Conservation (phyloP, 2,113 vertebrate species). For the Cyphomyrus plagiostoma region DNA sequence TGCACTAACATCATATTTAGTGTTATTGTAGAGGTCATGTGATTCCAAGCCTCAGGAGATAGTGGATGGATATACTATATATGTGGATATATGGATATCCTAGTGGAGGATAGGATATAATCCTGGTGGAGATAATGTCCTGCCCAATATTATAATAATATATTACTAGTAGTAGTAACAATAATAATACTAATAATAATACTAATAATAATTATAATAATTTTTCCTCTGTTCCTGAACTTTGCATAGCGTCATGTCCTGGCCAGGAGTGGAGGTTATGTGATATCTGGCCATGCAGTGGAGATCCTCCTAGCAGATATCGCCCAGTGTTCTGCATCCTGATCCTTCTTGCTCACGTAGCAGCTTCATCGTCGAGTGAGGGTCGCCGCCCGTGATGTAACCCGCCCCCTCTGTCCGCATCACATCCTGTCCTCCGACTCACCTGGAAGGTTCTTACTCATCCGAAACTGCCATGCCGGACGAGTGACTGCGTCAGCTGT, state of each 20-base stretch:
- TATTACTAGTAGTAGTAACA: background rate
- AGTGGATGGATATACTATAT: background rate
- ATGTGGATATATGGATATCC: background rate
- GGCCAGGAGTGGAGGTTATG: background rate
- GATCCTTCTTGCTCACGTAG: background rate
- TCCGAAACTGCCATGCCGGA: background rate
- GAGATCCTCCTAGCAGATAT: background rate
- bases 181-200: background rate
- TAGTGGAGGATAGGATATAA: background rate
- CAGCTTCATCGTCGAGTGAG: background rate
- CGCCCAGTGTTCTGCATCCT: background rate
- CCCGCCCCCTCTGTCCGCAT: background rate
- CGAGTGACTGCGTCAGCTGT: background rate
- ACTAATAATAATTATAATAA: background rate
- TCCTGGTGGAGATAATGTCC: background rate
- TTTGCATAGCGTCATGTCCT: background rate
- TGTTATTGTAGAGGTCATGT: background rate
- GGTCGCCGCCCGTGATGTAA: background rate
- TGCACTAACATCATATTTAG: background rate
- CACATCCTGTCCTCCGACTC: background rate
- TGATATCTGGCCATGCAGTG: background rate
- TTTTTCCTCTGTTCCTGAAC: background rate
- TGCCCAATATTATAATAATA: background rate
- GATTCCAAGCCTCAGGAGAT: background rate
- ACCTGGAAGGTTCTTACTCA: background rate